These are phyloP conservation scores for Pteropus rufus DNA, from an alignment of 2,797 vertebrate genomes.

Conservation along the genomic window DNA sequence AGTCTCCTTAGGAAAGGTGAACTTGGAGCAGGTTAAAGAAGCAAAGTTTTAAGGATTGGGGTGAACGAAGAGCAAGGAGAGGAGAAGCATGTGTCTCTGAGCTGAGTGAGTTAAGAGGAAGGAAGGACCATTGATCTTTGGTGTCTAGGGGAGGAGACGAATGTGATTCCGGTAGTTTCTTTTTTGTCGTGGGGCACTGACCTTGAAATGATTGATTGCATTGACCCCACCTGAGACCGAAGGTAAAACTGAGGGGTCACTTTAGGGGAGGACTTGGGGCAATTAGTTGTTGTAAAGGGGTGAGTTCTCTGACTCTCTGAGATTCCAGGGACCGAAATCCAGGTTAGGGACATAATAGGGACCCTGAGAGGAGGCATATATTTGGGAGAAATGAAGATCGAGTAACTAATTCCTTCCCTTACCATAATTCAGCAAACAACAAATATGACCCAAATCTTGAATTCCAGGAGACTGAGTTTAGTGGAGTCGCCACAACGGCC, in stretches of 20 bases:
- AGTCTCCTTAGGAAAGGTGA: neutral
- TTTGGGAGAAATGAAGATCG: neutral
- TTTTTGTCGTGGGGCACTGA: rapidly evolving
- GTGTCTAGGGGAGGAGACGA: neutral
- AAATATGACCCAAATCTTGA: neutral
- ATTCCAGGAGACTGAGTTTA: neutral
- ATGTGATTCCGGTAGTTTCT: neutral
- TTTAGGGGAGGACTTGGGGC: neutral
- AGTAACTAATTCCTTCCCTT: neutral
- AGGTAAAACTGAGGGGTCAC: neutral
- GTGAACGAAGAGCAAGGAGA: neutral
- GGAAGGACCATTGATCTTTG: neutral
- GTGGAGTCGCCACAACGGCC: neutral
- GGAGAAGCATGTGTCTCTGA: no score
- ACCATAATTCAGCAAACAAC: neutral
- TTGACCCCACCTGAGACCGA: neutral
- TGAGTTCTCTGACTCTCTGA: neutral
- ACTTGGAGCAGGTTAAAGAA: neutral
- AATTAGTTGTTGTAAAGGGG: neutral
- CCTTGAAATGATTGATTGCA: neutral
- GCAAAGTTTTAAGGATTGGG: neutral
- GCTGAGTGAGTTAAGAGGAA: neutral
- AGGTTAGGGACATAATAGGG: neutral
- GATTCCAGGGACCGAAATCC: neutral
- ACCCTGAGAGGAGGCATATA: neutral